Conservation (phyloP, 2,113 vertebrate genomes). For the Speoplatyrhinus poulsoni region DNA sequence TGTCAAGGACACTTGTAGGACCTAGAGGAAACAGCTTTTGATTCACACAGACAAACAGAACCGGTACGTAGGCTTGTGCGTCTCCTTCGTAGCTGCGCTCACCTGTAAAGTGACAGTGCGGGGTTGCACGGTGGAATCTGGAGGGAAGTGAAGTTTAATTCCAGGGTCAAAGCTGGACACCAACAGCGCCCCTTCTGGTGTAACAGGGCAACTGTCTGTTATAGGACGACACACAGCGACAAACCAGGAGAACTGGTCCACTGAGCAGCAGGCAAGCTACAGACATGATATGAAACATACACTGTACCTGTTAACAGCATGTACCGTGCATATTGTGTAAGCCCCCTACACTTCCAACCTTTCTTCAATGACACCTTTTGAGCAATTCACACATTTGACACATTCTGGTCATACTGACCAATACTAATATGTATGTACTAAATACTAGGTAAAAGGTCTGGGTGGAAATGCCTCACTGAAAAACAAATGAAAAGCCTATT, state of each 20-base stretch:
- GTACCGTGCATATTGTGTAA: background rate
- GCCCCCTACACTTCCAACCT: background rate
- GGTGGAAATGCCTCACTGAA: background rate
- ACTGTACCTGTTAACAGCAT: background rate
- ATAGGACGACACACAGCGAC: constrained; percentile 85
- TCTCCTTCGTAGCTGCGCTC: background rate
- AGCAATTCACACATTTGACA: background rate
- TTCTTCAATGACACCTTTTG: background rate
- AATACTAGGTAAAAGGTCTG: too few species aligned
- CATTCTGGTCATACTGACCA: background rate
- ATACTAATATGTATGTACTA: background rate
- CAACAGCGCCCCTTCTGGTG: constrained; percentile 83
- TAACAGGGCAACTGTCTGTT: constrained; percentile 82
- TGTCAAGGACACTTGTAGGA: constrained; percentile 76
- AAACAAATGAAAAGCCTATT: background rate
- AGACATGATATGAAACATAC: constrained; percentile 20
- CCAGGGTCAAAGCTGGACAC: constrained; percentile 83
- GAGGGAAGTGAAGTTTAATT: constrained; percentile 88
- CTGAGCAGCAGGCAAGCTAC: constrained; percentile 82
- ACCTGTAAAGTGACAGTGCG: constrained; percentile 72
- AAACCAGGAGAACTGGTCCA: constrained; percentile 95
- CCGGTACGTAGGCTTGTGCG: background rate
- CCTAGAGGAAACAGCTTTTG: constrained; percentile 66
- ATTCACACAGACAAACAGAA: background rate
- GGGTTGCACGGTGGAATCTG: constrained; percentile 77